Percentiles rank a stretch among this genome's conserved stretches.
Evolutionary conservation across 2,113 vertebrate species (phyloP).

Genomic region (Isurus oxyrinchus): DNA sequence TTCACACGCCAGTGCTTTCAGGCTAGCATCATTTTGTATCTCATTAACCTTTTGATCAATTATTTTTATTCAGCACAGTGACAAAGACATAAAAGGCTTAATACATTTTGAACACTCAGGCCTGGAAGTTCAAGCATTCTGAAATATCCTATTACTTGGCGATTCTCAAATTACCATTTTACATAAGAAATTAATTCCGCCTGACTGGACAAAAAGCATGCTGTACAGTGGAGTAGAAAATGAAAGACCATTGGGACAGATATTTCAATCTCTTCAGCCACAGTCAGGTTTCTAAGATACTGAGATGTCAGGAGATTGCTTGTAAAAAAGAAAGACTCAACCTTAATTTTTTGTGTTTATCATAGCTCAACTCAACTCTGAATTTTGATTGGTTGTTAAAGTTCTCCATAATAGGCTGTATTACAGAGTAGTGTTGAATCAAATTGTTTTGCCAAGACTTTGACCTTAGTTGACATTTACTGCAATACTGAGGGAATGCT

Average conservation of each 20-base stretch:
- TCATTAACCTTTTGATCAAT: not conserved
- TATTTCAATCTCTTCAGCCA: not conserved
- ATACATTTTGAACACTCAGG: constrained; percentile 46
- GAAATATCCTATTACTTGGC: constrained; percentile 41
- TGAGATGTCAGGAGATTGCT: not conserved
- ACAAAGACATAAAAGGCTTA: constrained; percentile 44
- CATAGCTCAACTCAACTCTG: not conserved
- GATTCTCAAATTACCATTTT: constrained; percentile 45
- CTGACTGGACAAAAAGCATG: not conserved
- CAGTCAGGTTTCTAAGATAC: not conserved
- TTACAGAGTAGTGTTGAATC: not conserved
- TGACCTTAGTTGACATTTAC: not conserved
- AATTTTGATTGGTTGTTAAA: not conserved
- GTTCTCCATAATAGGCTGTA: not conserved
- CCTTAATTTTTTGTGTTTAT: not conserved
- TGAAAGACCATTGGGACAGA: not conserved
- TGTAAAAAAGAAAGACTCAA: not conserved
- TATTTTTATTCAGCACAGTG: constrained; percentile 29
- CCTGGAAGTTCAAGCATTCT: constrained; percentile 45
- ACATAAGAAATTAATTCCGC: constrained; percentile 45
- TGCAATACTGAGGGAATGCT: not conserved
- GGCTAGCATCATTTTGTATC: not conserved
- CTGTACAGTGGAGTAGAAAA: not conserved
- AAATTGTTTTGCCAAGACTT: not conserved
- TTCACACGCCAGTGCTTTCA: not conserved